phyloP scores from a whole-genome alignment of 92 coral and sea anemone species.

The Parazoanthus darwini region DNA sequence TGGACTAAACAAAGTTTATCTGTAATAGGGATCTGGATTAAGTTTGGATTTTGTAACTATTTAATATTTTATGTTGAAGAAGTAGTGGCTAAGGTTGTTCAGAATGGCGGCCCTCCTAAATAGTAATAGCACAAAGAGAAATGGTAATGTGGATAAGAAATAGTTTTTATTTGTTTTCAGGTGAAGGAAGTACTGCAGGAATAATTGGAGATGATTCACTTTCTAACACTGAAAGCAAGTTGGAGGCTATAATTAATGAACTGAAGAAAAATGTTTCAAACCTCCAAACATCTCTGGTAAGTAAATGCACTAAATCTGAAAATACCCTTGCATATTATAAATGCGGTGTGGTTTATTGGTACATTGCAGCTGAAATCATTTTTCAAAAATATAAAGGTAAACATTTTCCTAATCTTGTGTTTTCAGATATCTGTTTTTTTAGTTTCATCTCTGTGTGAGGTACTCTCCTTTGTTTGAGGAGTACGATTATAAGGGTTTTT shows the following conservation, averaged over 20 bases:
- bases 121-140: background rate
- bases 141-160: too few species aligned
- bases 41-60: too few species aligned
- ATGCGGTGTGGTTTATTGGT: too few species aligned
- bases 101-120: too few species aligned
- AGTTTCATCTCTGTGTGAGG: too few species aligned
- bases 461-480: too few species aligned
- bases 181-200: background rate
- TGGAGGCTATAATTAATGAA: background rate
- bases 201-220: background rate
- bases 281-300: conserved; percentile 19
- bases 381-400: background rate
- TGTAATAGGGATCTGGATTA: too few species aligned
- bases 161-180: background rate
- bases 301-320: background rate
- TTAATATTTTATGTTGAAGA: too few species aligned
- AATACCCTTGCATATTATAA: background rate
- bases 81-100: too few species aligned
- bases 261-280: conserved; percentile 20
- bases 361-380: background rate
- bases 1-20: too few species aligned
- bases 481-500: too few species aligned
- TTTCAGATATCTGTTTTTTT: too few species aligned
- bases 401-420: background rate
- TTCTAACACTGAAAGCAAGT: background rate